phyloP scores from a whole-genome alignment of 2,113 vertebrate genomes.

The Emydura subglobosa region DNA sequence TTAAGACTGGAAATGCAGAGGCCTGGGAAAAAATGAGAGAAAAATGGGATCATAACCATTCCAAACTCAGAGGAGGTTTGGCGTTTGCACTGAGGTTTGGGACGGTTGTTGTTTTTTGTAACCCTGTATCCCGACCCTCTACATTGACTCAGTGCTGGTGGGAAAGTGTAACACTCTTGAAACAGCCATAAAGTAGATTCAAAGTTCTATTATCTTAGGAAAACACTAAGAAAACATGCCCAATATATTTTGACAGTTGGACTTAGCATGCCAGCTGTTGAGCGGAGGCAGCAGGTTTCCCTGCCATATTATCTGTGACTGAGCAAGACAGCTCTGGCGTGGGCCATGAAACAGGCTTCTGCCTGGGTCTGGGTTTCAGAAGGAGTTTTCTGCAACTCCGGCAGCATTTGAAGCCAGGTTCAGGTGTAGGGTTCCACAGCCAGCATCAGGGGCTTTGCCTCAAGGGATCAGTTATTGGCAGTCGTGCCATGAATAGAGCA shows the following conservation, averaged over 20 bases:
- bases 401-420: background rate
- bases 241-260: background rate
- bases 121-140: background rate
- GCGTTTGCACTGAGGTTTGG: background rate
- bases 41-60: background rate
- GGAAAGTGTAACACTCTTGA: background rate
- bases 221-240: background rate
- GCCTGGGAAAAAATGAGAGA: background rate
- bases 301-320: background rate
- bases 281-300: background rate
- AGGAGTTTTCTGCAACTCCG: background rate
- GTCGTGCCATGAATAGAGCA: background rate
- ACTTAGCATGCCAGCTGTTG: background rate
- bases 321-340: fast-evolving
- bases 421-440: background rate
- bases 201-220: background rate
- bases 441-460: background rate
- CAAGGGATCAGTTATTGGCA: background rate
- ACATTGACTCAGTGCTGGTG: background rate
- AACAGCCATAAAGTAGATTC: background rate
- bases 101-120: background rate
- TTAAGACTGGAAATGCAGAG: background rate
- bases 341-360: background rate
- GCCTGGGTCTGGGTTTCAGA: background rate
- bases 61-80: background rate